Evolutionary conservation across 2,888 invertebrate species (phyloP).

Genomic region (Limulus polyphemus): DNA sequence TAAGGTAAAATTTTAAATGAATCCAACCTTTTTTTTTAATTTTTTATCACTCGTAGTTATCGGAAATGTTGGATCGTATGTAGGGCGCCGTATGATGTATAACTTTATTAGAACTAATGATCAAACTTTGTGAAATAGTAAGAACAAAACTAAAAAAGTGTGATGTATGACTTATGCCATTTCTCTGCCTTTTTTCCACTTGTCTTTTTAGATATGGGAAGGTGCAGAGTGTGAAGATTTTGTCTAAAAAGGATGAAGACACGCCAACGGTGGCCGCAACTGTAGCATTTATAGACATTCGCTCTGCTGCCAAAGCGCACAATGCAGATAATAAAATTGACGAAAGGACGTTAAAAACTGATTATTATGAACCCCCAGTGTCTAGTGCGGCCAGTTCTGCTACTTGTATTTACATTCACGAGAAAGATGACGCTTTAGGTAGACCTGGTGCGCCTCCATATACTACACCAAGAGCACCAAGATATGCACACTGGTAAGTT

Average conservation of each 20-base stretch:
- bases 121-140: too few species aligned
- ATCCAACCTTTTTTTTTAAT: too few species aligned
- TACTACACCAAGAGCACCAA: conserved; percentile 25
- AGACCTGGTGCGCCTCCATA: conserved; percentile 20
- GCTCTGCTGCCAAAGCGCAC: conserved; percentile 87
- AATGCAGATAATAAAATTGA: conserved; percentile 78
- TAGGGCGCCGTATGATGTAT: too few species aligned
- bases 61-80: too few species aligned
- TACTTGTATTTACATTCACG: conserved; percentile 27
- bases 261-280: conserved; percentile 55
- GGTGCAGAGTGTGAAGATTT: conserved; percentile 90
- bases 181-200: too few species aligned
- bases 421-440: conserved; percentile 23
- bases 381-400: conserved; percentile 28
- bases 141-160: too few species aligned
- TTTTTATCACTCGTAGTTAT: too few species aligned
- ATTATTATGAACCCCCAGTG: conserved; percentile 71
- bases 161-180: too few species aligned
- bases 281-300: conserved; percentile 93
- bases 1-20: too few species aligned
- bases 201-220: conserved; percentile 71
- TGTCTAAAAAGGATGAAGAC: conserved; percentile 44
- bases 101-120: too few species aligned
- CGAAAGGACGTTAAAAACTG: conserved; percentile 71
- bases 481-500: conserved; percentile 15